Percentiles rank a stretch among this genome's conserved stretches.
Evolutionary conservation across 2,113 vertebrate genomes (phyloP).

Genomic region (Promerops cafer): DNA sequence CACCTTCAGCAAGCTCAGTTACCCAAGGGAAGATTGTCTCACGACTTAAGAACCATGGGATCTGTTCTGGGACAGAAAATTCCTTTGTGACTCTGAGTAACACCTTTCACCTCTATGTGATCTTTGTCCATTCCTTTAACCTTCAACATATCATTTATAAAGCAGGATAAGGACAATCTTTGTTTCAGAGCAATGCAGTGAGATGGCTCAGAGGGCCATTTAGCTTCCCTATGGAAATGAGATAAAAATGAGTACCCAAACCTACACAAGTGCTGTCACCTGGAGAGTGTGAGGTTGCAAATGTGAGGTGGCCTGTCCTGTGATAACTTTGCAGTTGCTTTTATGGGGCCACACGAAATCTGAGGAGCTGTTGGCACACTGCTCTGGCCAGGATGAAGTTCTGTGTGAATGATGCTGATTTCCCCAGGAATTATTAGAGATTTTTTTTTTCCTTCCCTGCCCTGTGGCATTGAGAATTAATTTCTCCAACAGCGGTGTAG

Average conservation of each 20-base stretch:
- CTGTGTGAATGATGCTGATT: not conserved
- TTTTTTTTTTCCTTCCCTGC: not conserved
- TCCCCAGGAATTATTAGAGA: accelerated
- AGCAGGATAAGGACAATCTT: not conserved
- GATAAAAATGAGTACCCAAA: not conserved
- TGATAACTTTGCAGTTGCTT: not conserved
- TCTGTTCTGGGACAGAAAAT: not conserved
- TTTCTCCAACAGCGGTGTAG: not conserved
- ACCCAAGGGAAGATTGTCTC: not conserved
- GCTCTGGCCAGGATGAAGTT: not conserved
- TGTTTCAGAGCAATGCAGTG: not conserved
- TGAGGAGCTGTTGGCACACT: accelerated
- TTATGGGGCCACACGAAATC: accelerated
- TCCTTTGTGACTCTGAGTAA: accelerated
- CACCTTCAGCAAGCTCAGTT: not conserved
- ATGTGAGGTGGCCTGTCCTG: accelerated
- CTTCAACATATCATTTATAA: accelerated
- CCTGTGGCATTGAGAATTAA: not conserved
- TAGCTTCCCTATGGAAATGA: not conserved
- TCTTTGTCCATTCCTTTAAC: not conserved
- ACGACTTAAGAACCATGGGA: accelerated
- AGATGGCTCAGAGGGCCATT: not conserved
- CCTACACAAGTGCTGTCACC: accelerated
- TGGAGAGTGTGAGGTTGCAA: accelerated
- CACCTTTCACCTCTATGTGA: not conserved